Base-by-base conservation (phyloP, 2,113 vertebrate species). In the Dolichotis patagonum region DNA sequence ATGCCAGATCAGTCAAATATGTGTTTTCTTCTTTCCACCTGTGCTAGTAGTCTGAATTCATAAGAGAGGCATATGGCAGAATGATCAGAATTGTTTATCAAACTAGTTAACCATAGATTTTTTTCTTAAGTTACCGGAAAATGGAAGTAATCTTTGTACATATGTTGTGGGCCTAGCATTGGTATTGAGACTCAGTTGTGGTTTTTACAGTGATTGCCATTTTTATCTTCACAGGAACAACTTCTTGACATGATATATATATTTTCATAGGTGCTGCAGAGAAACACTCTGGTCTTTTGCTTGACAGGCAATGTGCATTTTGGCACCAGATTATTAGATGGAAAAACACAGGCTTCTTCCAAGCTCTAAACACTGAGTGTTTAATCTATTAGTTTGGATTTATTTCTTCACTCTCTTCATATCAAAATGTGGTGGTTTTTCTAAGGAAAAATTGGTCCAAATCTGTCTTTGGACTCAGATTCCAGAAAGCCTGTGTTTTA, bases 341-440 rank as follows among this genome's bases (percentile, higher is more conserved):
- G 95, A 97, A 97, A 97, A 97, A 93, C 41, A 89, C 94, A 88
- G 46, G 16, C 95, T n/a, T 73, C 91, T 96, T 93, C 94, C 94
- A 92, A 93, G 65, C 65, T 32, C 60, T 80, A 94, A 97, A 94
- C 85, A 96, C 60, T 94, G 85, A 81, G 38, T 20, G 2, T 83
- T 71, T 60, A 75, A 60, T 95, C 88, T 94, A 94, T 95, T 96
- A 88, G 49, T 63, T 96, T 93, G 96, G 73, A 96, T 96, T 83
- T 97, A 86, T 96, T 92, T 80, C 97, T 92, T 81, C 90, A 86
- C 56, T 71, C 43, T 92, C 38, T 0, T 91, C 83, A 85, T 75
- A 92, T 54, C 58, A 96, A 86, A 90, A 96, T 94, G 88, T 91
- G 85, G 56, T 96, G 41, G 65, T 86, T 97, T 93, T 96, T 94